Evolutionary conservation across 2,888 invertebrate genomes (phyloP).

Genomic region (Drosophila paramelanica): DNA sequence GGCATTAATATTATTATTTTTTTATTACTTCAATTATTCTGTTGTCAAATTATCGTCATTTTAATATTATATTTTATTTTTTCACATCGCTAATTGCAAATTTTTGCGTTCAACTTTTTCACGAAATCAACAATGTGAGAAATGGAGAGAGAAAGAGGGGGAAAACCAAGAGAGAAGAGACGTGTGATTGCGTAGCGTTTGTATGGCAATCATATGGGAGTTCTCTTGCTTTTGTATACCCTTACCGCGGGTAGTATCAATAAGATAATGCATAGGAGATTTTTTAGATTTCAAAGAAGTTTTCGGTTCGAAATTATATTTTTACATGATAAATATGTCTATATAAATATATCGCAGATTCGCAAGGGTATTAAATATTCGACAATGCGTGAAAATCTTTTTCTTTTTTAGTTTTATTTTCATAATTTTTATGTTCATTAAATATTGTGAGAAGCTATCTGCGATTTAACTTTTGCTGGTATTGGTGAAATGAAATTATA

Average conservation of each 20-base stretch:
- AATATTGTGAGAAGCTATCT: conserved; percentile 53
- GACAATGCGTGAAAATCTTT: background rate
- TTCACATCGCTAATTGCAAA: conserved; percentile 57
- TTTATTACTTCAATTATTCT: conserved; percentile 18
- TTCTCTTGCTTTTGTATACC: background rate
- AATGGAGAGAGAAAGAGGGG: background rate
- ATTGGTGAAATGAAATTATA: conserved; percentile 43
- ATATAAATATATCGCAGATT: no score
- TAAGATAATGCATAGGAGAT: no score
- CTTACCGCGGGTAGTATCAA: background rate
- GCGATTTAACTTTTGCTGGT: conserved; percentile 23
- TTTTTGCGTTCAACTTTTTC: conserved; percentile 16
- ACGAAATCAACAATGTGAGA: conserved; percentile 9
- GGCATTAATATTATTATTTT: conserved; percentile 1
- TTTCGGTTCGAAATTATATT: background rate
- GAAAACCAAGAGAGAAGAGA: background rate
- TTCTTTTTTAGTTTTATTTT: conserved; percentile 2
- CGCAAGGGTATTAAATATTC: background rate
- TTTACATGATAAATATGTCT: background rate
- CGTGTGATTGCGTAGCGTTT: background rate
- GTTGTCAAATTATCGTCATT: conserved; percentile 28
- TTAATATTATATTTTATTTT: conserved; percentile 27
- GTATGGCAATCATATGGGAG: conserved; percentile 10
- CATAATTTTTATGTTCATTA: conserved; percentile 55
- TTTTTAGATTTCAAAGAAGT: no score